phyloP scores from a whole-genome alignment of 2,113 vertebrate species.

The Pelobates fuscus region DNA sequence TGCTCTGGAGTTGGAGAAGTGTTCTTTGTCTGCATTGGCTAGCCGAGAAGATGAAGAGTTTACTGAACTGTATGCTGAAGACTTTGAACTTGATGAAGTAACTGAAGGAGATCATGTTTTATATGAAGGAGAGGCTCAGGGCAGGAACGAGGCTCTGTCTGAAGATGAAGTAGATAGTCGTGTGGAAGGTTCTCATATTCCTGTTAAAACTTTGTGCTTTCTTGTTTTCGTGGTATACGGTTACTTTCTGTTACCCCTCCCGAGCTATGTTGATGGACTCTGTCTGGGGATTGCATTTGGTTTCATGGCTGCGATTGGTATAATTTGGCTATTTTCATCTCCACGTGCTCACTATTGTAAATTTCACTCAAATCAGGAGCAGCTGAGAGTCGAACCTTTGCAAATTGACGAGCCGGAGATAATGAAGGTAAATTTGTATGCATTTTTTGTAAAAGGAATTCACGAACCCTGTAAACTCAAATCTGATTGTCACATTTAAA shows the following conservation, averaged over 20 bases:
- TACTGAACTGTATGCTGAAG: conserved; percentile 89
- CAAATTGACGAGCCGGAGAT: conserved; percentile 91
- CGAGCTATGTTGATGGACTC: conserved; percentile 81
- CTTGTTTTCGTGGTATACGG: conserved; percentile 84
- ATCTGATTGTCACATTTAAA: too few species aligned
- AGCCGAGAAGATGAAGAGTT: conserved; percentile 96
- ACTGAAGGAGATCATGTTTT: conserved; percentile 72
- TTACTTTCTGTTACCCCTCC: conserved; percentile 89
- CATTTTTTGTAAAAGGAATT: too few species aligned
- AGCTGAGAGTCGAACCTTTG: conserved; percentile 72
- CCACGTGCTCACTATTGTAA: conserved; percentile 63
- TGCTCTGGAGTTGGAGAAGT: conserved; percentile 84
- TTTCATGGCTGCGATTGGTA: conserved; percentile 85
- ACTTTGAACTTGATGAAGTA: conserved; percentile 77
- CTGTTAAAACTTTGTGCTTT: conserved; percentile 80
- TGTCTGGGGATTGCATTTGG: conserved; percentile 83
- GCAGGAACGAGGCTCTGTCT: conserved; percentile 61
- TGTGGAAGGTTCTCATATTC: conserved; percentile 68
- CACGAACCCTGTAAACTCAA: too few species aligned
- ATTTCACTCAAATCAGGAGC: conserved; percentile 57
- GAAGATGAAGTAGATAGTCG: conserved; percentile 71
- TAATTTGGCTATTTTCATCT: conserved; percentile 88
- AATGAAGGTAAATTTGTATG: conserved; percentile 78
- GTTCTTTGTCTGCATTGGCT: conserved; percentile 86
- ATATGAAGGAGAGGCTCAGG: conserved; percentile 56